These are phyloP conservation scores for Cheumatopsyche charites DNA, from an alignment of 1,140 invertebrate genomes.

Conservation along the genomic window DNA sequence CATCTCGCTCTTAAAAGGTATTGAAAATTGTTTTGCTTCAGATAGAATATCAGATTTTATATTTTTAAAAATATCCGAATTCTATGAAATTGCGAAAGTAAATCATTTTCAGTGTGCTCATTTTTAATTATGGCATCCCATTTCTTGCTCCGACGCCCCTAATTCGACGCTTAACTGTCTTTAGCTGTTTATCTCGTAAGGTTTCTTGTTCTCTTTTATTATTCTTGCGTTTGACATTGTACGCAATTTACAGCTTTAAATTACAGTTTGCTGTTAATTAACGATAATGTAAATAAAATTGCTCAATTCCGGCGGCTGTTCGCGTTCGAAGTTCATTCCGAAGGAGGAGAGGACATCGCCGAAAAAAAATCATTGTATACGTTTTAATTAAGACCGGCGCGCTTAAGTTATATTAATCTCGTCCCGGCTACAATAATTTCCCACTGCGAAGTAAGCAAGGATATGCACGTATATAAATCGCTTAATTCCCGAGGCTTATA, in stretches of 20 bases:
- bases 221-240: constrained; percentile 36
- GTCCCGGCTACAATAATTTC: constrained; percentile 15
- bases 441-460: neutral
- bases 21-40: no score
- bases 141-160: constrained; percentile 3
- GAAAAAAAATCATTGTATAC: constrained; percentile 10
- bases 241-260: constrained; percentile 28
- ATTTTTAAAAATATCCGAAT: no score
- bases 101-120: no score
- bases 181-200: constrained; percentile 31
- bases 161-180: constrained; percentile 24
- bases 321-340: neutral
- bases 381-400: constrained; percentile 13
- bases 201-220: constrained; percentile 38
- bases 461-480: constrained; percentile 10
- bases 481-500: constrained; percentile 13
- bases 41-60: no score
- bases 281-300: constrained; percentile 35
- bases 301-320: constrained; percentile 20
- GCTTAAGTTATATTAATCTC: constrained; percentile 26
- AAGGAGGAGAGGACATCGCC: neutral
- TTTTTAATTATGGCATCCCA: neutral
- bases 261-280: constrained; percentile 35
- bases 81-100: no score
- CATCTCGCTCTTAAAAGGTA: no score